These are phyloP conservation scores for Meandrusa payeni DNA, from an alignment of 2,888 invertebrate genomes.

Conservation along the genomic window DNA sequence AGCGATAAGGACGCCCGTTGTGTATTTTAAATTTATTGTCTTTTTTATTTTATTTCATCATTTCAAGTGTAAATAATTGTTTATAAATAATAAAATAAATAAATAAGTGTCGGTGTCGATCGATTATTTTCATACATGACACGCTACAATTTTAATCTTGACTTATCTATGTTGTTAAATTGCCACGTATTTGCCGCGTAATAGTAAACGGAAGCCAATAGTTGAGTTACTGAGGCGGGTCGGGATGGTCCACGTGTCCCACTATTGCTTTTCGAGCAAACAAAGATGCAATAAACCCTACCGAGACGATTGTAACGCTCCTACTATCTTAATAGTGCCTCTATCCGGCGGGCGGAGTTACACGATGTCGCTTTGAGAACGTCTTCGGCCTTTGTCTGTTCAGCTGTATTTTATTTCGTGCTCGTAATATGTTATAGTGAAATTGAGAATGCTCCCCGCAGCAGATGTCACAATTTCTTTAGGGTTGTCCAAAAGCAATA, in stretches of 20 bases:
- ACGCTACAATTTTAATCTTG: neutral
- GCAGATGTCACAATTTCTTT: too few relatives aligned
- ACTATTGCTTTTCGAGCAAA: slow-evolving; percentile 66
- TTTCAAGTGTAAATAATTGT: too few relatives aligned
- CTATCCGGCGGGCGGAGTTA: slow-evolving; percentile 59
- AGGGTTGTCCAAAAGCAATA: too few relatives aligned
- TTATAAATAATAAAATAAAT: too few relatives aligned
- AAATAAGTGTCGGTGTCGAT: too few relatives aligned
- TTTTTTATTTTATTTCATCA: too few relatives aligned
- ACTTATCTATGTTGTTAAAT: slow-evolving; percentile 3
- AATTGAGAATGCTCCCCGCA: slow-evolving; percentile 18
- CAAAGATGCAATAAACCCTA: slow-evolving; percentile 72
- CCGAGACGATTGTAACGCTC: slow-evolving; percentile 54
- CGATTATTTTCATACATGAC: too few relatives aligned
- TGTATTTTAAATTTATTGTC: too few relatives aligned
- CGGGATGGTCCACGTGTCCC: slow-evolving; percentile 30
- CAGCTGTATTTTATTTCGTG: slow-evolving; percentile 50
- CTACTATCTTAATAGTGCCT: slow-evolving; percentile 58
- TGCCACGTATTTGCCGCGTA: slow-evolving; percentile 41
- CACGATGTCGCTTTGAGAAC: slow-evolving; percentile 59
- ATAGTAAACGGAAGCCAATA: slow-evolving; percentile 67
- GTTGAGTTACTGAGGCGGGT: slow-evolving; percentile 53
- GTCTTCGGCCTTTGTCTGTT: slow-evolving; percentile 43
- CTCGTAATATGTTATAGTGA: slow-evolving; percentile 25
- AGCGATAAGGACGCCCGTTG: too few relatives aligned